These are phyloP conservation scores for Pogonomyrmex barbatus DNA, from an alignment of 1,140 invertebrate genomes.

Conservation along the genomic window DNA sequence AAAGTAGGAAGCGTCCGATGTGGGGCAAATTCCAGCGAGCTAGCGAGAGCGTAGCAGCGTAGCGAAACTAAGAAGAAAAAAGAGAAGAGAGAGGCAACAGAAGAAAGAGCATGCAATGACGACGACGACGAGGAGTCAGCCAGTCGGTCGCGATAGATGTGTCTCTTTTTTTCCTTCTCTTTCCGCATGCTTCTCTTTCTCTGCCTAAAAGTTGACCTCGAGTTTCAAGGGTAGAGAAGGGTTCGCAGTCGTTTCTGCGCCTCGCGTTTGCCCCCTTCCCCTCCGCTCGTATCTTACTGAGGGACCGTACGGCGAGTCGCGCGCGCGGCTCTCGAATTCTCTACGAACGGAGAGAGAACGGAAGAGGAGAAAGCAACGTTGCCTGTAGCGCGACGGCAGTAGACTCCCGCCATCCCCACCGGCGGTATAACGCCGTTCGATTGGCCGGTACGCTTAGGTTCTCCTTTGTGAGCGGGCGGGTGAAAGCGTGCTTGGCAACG, in stretches of 20 bases:
- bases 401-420: constrained; percentile 82
- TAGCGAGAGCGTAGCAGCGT: constrained; percentile 67
- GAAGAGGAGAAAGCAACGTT: constrained; percentile 79
- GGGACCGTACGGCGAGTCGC: constrained; percentile 65
- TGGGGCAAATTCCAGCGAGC: constrained; percentile 77
- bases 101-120: constrained; percentile 62
- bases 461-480: constrained; percentile 85
- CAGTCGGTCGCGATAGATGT: constrained; percentile 62
- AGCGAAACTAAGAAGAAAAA: constrained; percentile 72
- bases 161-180: constrained; percentile 62
- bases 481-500: constrained; percentile 82
- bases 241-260: constrained; percentile 75
- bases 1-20: constrained; percentile 78
- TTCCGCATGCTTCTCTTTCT: constrained; percentile 72
- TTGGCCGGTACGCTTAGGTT: constrained; percentile 79
- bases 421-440: constrained; percentile 63
- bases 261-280: constrained; percentile 43
- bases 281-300: constrained; percentile 59
- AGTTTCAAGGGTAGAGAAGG: constrained; percentile 86
- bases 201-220: constrained; percentile 86
- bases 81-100: constrained; percentile 52
- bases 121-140: constrained; percentile 64
- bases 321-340: constrained; percentile 74
- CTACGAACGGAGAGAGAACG: constrained; percentile 74
- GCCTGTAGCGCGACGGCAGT: constrained; percentile 72